These are phyloP conservation scores for Isurus oxyrinchus DNA, from an alignment of 2,113 vertebrate species.

Conservation along the genomic window DNA sequence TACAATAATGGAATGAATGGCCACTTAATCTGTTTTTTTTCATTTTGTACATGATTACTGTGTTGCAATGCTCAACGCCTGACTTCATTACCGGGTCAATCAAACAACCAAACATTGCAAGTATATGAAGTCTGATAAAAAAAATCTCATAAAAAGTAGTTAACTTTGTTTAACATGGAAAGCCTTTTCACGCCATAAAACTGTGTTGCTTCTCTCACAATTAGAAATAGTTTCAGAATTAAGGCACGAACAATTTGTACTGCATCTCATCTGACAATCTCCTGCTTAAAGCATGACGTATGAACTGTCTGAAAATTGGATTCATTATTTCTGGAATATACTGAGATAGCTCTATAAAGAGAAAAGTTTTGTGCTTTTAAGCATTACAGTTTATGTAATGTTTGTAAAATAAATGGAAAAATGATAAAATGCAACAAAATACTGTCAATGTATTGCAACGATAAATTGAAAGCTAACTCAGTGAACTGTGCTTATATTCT, in stretches of 20 bases:
- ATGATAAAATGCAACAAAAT: not conserved
- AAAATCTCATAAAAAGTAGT: not conserved
- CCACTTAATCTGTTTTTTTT: not conserved
- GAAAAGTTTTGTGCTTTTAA: not conserved
- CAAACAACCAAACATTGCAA: not conserved
- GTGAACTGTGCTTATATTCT: not conserved
- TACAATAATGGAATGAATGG: not conserved
- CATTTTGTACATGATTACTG: not conserved
- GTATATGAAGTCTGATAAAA: not conserved
- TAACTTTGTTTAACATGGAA: not conserved
- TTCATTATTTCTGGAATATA: not conserved
- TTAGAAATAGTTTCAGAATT: not conserved
- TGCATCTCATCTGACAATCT: not conserved
- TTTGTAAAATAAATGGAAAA: not conserved
- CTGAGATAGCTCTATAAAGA: not conserved
- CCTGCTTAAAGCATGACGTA: not conserved
- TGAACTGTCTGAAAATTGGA: not conserved
- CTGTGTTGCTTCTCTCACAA: not conserved
- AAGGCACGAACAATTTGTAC: not conserved
- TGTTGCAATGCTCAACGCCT: not conserved
- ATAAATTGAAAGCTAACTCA: not conserved
- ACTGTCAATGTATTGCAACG: not conserved
- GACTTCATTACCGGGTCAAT: not conserved
- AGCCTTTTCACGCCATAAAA: not conserved
- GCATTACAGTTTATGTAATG: not conserved